Conservation (phyloP, 1,140 invertebrate species). For the Diachasma alloeum region DNA sequence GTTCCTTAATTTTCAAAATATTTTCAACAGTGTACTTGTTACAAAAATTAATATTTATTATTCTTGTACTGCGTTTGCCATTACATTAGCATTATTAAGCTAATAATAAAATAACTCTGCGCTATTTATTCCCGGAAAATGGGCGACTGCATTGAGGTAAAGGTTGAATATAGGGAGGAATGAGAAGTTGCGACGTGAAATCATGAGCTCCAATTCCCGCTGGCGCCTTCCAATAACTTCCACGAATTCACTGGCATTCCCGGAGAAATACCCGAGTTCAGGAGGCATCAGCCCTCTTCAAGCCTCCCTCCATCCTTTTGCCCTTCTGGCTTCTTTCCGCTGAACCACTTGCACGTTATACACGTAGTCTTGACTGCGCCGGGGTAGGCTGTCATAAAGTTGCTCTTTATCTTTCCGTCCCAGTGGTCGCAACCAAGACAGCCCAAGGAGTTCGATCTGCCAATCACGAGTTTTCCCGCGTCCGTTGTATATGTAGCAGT, state of each 20-base stretch:
- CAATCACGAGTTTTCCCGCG: constrained; percentile 49
- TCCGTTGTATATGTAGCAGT: constrained; percentile 25
- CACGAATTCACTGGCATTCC: constrained; percentile 3
- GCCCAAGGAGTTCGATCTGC: constrained; percentile 45
- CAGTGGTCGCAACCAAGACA: constrained; percentile 27
- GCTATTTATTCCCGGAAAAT: neutral
- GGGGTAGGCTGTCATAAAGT: constrained; percentile 50
- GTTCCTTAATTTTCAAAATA: too few relatives aligned
- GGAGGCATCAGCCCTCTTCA: neutral
- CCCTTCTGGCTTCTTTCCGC: neutral
- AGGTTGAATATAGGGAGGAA: neutral
- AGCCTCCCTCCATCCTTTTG: neutral
- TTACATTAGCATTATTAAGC: too few relatives aligned
- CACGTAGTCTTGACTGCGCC: constrained; percentile 30
- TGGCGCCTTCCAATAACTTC: constrained; percentile 17
- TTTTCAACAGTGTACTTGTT: too few relatives aligned
- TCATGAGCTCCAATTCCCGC: neutral
- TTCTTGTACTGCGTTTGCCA: too few relatives aligned
- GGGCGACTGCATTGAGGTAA: neutral
- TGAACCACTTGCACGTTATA: constrained; percentile 25
- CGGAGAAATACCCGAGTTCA: constrained; percentile 8
- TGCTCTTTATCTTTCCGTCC: constrained; percentile 53
- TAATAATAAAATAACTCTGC: neutral
- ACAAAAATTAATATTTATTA: too few relatives aligned
- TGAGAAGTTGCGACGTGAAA: neutral